Evolutionary conservation across 2,888 invertebrate genomes (phyloP).

Genomic region (Noctua comes): DNA sequence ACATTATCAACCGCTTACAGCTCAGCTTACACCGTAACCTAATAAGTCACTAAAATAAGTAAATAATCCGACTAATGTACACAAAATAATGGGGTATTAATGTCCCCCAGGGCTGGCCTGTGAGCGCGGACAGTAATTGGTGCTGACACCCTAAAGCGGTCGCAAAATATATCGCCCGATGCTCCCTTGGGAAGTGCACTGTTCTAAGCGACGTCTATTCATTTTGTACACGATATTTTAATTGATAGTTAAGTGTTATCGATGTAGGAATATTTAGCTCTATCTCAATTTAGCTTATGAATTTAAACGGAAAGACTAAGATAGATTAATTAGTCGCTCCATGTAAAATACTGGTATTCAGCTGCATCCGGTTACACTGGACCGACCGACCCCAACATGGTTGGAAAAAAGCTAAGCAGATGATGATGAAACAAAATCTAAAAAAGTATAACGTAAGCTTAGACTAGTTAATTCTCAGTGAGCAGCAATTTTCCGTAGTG

Average conservation of each 20-base stretch:
- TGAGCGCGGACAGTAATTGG: constrained; percentile 48
- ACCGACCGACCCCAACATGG: neutral
- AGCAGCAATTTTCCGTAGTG: too few species aligned
- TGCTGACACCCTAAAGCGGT: constrained; percentile 57
- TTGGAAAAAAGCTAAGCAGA: neutral
- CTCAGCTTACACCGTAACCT: constrained; percentile 28
- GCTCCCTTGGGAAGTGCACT: constrained; percentile 12
- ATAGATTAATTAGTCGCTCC: neutral
- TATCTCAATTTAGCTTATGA: constrained; percentile 2
- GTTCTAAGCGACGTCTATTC: constrained; percentile 25
- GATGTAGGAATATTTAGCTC: neutral
- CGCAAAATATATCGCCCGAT: constrained; percentile 47
- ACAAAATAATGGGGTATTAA: constrained; percentile 52
- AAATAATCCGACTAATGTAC: constrained; percentile 51
- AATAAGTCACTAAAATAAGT: constrained; percentile 43
- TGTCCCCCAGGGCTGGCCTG: constrained; percentile 30
- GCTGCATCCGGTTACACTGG: neutral
- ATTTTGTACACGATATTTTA: constrained; percentile 36
- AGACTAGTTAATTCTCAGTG: neutral
- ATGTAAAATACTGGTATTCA: neutral
- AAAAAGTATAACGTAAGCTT: neutral
- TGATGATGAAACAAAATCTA: neutral
- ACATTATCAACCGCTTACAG: constrained; percentile 1
- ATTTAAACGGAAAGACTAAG: neutral
- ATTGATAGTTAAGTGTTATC: constrained; percentile 26